Base-by-base conservation (phyloP, 2,113 vertebrate species). In the Xiphophorus couchianus region DNA sequence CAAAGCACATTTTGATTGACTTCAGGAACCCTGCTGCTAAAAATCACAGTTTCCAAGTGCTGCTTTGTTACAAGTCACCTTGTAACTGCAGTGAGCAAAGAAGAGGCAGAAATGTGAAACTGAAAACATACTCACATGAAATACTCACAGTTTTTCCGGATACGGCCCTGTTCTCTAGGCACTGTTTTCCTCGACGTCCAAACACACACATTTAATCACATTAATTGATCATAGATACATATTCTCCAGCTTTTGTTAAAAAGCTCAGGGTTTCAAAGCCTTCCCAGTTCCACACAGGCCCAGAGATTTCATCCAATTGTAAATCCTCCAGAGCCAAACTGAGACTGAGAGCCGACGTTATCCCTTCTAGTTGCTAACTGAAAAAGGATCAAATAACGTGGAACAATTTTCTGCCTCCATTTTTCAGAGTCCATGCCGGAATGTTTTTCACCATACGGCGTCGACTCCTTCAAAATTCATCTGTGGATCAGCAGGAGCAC, bases 211-310 rank as follows among this genome's bases (percentile, higher is more conserved):
- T 89, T 85, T 76, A 78, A 54, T 19, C 11, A 27, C 44, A 29
- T 90, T 78, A 61, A 82, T 83, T 79, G 78, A 88, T 71, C 19
- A 65, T 11, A 39, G 17, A 54, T 25, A 54, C 22, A 22, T 8
- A 54, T 54, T 54, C 48, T 54, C 19, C 7, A 42, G 39, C 39
- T 42, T 42, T 42, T 15, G 14, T 42, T 42, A 42, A 14, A 42
- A 42, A 42, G 39, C 39, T 14, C 3, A 42, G 12, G 14, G 14
- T 42, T 42, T 15, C 39, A 42, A 42, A 42, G 39, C 39, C 39
- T 42, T 42, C 39, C 39, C 4, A 42, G 39, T 15, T 42, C 39
- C 39, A 15, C 39, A 15, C 39, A 42, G 39, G 39, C 14, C 13
- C 39, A 42, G 39, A 42, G 39, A 42, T 42, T 42, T 42, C 39